These are phyloP conservation scores for Sycobia sp. DNA, from an alignment of 1,140 invertebrate species.

Conservation along the genomic window DNA sequence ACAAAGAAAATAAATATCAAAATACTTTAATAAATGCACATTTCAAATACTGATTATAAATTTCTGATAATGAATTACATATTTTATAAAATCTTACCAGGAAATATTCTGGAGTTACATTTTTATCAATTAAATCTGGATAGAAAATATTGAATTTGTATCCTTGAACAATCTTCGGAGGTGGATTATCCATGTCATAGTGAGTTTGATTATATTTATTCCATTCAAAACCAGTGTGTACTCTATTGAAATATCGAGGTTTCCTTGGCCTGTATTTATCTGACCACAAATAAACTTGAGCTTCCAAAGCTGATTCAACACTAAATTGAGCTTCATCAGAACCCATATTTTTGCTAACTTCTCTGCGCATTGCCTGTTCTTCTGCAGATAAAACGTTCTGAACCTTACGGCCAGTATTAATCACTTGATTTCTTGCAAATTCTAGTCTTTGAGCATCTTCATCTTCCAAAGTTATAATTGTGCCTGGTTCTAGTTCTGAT, in stretches of 20 bases:
- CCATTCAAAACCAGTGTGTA: conserved; percentile 98
- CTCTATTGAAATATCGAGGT: conserved; percentile 96
- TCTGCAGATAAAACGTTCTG: conserved; percentile 64
- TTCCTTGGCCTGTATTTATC: conserved; percentile 98
- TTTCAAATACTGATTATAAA: too few relatives aligned
- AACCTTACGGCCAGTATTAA: conserved; percentile 64
- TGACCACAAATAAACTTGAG: conserved; percentile 92
- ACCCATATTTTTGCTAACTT: conserved; percentile 88
- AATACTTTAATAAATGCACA: not conserved
- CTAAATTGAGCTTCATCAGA: conserved; percentile 91
- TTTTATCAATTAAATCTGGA: conserved; percentile 97
- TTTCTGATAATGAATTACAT: not conserved
- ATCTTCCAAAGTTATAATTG: conserved; percentile 77
- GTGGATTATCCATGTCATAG: conserved; percentile 99
- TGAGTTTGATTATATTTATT: conserved; percentile 99
- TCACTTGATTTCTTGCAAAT: conserved; percentile 72
- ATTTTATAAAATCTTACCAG: conserved; percentile 65
- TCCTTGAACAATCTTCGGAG: conserved; percentile 99
- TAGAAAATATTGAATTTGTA: conserved; percentile 99
- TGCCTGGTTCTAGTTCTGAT: conserved; percentile 80
- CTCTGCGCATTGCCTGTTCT: conserved; percentile 71
- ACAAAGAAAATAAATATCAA: not conserved
- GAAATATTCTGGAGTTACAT: conserved; percentile 91
- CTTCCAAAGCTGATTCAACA: conserved; percentile 85
- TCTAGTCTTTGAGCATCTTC: conserved; percentile 81